Base-by-base conservation (phyloP, 1,140 invertebrate species). In the Pomacea maculata region DNA sequence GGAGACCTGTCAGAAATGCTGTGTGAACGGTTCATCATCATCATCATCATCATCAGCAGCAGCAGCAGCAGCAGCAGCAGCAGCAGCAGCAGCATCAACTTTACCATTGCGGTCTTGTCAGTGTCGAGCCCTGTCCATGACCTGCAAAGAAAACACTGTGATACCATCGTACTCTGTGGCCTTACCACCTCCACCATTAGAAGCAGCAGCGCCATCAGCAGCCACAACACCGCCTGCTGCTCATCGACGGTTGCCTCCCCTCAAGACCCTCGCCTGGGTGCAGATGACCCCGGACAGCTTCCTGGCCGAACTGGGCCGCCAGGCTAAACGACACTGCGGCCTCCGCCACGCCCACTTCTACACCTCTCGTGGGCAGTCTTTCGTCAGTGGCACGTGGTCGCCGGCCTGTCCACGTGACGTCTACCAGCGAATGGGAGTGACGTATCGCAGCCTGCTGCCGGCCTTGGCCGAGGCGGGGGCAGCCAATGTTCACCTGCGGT, bases 361-460 rank as follows among this genome's bases (percentile, higher is more conserved):
- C 75, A 77, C 67, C 17, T 78, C 71, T 55, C 70, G 70, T 6
- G 83, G 83, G 19, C 68, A 84, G 3, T 73, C 82, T 0, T 83
- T 65, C 80, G 83, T 87, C 54, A 85, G 83, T 78, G 84, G 80
- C 8, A 61, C 82, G 19, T 85, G 85, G 86, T 67, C 76, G 55
- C 65, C 82, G 17, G 65, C 57, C 21, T 21, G 74, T n/a, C 29
- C 73, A 10, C 71, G 65, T 25, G 71, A 82, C 55, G 82, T 76
- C 78, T 84, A 84, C n/a, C 86, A 87, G 61, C 75, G 86, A 76
- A 77, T 83, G 79, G 74, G 75, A 64, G 82, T 85, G 34, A 86
- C 86, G 14, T 76, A 80, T 8, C 85, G 84, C 83, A 84, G 86
- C 8, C 83, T 87, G 74, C n/a, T 86, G 12, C 85, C 85, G 75